Evolutionary conservation across 2,797 vertebrate genomes (phyloP), one percentile per base, ranked within the genome.

Genomic region (Danio choprae): DNA sequence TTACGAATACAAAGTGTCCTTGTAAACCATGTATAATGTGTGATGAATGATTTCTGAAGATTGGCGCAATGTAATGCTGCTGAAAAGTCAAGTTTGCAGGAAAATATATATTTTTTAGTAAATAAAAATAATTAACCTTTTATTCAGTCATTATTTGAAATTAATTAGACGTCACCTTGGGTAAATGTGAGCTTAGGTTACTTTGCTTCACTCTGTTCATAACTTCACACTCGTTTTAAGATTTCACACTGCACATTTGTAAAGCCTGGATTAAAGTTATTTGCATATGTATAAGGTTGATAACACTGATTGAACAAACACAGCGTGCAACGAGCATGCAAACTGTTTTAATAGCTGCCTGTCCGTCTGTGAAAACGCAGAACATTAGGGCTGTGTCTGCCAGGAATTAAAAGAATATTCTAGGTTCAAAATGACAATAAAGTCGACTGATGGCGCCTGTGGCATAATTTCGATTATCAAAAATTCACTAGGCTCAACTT

Each of bases 301-400:
- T 58, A 72, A 44, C 18, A 44, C 18, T 72, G 40, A 58, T 1
- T 72, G 53, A 15, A 58, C 50, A 55, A 41, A 71, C 29, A 60
- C 86, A 56, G 80, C 74, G 77, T 69, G 85, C 43, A 38, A 11
- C 80, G 84, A 87, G 88, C 84, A 55, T 40, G 68, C n/a, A 53
- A 20, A 70, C 36, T 41, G 48, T 70, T 56, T 58, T 13, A 70
- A 41, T 84, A 85, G 77, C 82, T 71, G 86, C 88, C 83, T 71
- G 18, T 71, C 69, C n/a, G 56, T 71, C 38, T 41, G 51, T 71
- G 69, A 71, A 71, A 38, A 55, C 69, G 29, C n/a, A 11, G 10
- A 69, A 40, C 51, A 40, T 18, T 7, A 15, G 22, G 4, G 16
- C 6, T 38, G 46, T 36, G 7, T 46, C 22, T 51, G 67, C n/a